phyloP scores from a whole-genome alignment of 2,113 vertebrate genomes.

The Diphyllodes magnificus region DNA sequence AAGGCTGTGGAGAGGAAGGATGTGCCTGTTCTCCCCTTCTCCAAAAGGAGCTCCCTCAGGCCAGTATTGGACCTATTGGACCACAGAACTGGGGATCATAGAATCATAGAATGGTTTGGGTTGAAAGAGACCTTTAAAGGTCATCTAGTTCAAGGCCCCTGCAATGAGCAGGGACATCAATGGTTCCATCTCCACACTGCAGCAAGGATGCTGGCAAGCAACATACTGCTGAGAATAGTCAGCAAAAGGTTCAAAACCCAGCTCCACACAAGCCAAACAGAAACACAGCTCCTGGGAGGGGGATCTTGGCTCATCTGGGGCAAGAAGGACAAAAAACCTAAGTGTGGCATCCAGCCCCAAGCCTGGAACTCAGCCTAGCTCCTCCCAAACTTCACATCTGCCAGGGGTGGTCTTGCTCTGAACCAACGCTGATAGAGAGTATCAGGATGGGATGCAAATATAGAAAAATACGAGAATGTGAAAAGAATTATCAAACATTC shows the following conservation, averaged over 20 bases:
- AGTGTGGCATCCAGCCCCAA: background rate
- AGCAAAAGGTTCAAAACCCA: background rate
- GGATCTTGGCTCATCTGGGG: background rate
- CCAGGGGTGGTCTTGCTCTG: background rate
- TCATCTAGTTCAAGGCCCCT: background rate
- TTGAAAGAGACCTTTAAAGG: background rate
- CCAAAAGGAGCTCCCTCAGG: background rate
- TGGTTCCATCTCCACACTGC: fast-evolving
- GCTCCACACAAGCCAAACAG: background rate
- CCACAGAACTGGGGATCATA: background rate
- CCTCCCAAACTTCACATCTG: background rate
- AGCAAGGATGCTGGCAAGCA: background rate
- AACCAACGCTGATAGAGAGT: fast-evolving
- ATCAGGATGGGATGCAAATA: background rate
- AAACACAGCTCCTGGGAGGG: background rate
- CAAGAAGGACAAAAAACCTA: background rate
- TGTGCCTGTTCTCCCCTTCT: background rate
- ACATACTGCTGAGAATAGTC: background rate
- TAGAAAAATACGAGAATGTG: background rate
- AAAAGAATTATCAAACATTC: background rate
- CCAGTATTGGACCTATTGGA: background rate
- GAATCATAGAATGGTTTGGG: background rate
- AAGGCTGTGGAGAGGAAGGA: background rate
- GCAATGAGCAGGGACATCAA: background rate
- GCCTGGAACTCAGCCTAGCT: background rate